phyloP scores from a whole-genome alignment of 1,140 invertebrate species.

The Hirudo medicinalis region DNA sequence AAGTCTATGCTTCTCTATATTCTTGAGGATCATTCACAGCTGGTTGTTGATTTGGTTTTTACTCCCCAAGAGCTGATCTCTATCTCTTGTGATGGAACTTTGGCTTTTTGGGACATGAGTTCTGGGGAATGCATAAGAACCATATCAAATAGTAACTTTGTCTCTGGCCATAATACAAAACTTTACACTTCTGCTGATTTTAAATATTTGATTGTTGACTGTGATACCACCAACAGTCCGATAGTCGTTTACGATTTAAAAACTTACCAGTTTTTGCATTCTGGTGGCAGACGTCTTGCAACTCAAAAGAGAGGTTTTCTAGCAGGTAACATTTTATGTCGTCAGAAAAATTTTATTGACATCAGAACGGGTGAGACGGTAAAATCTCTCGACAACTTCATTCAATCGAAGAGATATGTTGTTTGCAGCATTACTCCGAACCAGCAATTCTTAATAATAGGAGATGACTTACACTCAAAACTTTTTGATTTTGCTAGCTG shows the following conservation, averaged over 20 bases:
- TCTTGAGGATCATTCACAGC: constrained; percentile 21
- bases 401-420: constrained; percentile 18
- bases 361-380: constrained; percentile 13
- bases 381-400: constrained; percentile 17
- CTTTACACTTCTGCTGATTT: constrained; percentile 19
- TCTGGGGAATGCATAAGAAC: constrained; percentile 20
- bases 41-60: constrained; percentile 21
- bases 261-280: constrained; percentile 17
- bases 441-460: constrained; percentile 22
- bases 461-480: constrained; percentile 15
- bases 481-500: constrained; percentile 18
- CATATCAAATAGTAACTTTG: constrained; percentile 11
- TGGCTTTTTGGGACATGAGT: constrained; percentile 22
- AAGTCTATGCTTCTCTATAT: constrained; percentile 22
- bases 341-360: constrained; percentile 24
- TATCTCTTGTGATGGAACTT: constrained; percentile 19
- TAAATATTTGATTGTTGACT: constrained; percentile 21
- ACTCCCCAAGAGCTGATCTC: constrained; percentile 23
- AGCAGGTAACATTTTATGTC: constrained; percentile 18
- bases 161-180: constrained; percentile 19
- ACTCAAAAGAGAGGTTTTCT: constrained; percentile 17
- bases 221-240: constrained; percentile 18
- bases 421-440: constrained; percentile 22
- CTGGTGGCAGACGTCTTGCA: constrained; percentile 13
- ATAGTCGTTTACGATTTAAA: constrained; percentile 21